These are phyloP conservation scores for Brachionus koreanus DNA, from an alignment of 1,140 invertebrate species.

Conservation along the genomic window DNA sequence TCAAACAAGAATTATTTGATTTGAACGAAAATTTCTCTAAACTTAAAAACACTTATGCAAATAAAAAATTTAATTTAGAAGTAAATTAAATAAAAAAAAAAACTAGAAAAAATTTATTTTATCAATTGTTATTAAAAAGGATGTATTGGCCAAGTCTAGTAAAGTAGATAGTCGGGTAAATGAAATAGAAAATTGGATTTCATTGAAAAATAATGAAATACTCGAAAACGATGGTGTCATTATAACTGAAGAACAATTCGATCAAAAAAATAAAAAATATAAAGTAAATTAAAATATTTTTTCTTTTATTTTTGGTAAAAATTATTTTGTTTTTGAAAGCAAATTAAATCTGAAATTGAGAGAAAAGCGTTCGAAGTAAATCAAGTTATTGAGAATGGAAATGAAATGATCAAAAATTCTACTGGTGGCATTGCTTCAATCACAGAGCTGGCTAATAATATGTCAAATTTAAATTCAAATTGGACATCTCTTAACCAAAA, in stretches of 20 bases:
- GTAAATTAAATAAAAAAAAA: not conserved
- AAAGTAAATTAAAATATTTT: not conserved
- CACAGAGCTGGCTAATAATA: not conserved
- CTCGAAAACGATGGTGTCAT: constrained; percentile 25
- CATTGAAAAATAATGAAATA: constrained; percentile 9
- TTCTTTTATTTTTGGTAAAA: not conserved
- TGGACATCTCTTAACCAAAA: constrained; percentile 28
- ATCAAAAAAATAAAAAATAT: constrained; percentile 30
- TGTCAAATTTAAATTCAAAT: constrained; percentile 13
- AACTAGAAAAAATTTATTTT: not conserved
- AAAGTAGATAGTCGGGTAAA: constrained; percentile 10
- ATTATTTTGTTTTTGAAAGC: not conserved
- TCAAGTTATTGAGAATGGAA: constrained; percentile 10
- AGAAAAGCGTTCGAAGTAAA: not conserved
- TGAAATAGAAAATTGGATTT: constrained; percentile 37
- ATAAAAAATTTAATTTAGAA: constrained; percentile 28
- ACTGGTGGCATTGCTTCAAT: not conserved
- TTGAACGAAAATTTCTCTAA: constrained; percentile 17
- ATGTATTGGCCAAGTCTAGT: constrained; percentile 14
- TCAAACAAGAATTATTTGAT: constrained; percentile 27
- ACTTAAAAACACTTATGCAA: constrained; percentile 1
- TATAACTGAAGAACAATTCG: constrained; percentile 41
- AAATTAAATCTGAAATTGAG: constrained; percentile 44
- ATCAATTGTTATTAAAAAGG: not conserved
- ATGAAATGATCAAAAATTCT: constrained; percentile 17